Conservation (phyloP, 1,140 invertebrate species). For the Drosophila chauvacae region DNA sequence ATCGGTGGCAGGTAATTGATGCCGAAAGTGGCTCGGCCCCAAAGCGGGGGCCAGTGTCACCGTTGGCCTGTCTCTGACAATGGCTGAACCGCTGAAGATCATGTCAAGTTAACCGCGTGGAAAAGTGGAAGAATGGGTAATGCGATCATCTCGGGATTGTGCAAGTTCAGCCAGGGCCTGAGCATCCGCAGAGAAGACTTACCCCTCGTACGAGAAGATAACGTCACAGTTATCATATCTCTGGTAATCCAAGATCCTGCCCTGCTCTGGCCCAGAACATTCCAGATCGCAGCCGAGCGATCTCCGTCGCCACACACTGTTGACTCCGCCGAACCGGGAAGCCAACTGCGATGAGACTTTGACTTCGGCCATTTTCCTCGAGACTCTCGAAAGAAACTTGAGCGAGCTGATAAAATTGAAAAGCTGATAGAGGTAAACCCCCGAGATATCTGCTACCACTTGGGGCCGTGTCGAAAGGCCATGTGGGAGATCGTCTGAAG, state of each 20-base stretch:
- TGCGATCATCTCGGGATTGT: constrained; percentile 63
- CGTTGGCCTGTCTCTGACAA: constrained; percentile 63
- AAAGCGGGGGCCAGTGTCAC: constrained; percentile 45
- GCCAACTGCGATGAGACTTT: constrained; percentile 36
- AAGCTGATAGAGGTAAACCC: constrained; percentile 35
- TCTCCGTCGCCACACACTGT: constrained; percentile 18
- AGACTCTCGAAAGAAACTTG: neutral
- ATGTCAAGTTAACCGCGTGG: constrained; percentile 76
- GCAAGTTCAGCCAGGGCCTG: constrained; percentile 57
- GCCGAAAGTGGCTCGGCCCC: constrained; percentile 59
- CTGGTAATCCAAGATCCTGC: constrained; percentile 43
- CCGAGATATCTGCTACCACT: constrained; percentile 27
- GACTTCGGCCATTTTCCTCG: constrained; percentile 11
- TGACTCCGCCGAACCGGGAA: constrained; percentile 28
- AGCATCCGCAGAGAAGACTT: constrained; percentile 39
- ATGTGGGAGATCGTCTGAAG: constrained; percentile 32
- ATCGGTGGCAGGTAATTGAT: constrained; percentile 73
- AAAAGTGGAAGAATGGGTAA: constrained; percentile 61
- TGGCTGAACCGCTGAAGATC: constrained; percentile 64
- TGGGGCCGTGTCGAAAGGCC: constrained; percentile 9
- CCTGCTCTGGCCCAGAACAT: constrained; percentile 17
- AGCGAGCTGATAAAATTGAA: constrained; percentile 44
- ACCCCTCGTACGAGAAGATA: constrained; percentile 8
- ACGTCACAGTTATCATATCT: neutral
- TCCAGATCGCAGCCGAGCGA: constrained; percentile 5